A percentile compares a stretch with the other conserved stretches of the same genome.
Evolutionary conservation across 2,888 invertebrate genomes (phyloP).

Genomic region (Hemicrepidius hirtus): DNA sequence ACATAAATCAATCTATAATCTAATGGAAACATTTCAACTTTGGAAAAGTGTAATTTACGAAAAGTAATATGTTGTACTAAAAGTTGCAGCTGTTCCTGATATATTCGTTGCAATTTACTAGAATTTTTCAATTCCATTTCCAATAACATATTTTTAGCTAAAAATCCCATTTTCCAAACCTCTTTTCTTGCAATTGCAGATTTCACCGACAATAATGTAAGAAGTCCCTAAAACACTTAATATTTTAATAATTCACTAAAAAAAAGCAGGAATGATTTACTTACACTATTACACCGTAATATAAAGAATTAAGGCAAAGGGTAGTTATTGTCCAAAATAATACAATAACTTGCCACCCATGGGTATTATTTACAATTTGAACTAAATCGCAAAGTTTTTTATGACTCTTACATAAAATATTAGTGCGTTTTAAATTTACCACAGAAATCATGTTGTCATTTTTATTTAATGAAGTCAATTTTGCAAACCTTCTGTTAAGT

Average conservation of each 20-base stretch:
- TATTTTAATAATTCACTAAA: background rate
- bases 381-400: background rate
- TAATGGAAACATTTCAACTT: background rate
- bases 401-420: background rate
- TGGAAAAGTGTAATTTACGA: background rate
- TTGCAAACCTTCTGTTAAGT: background rate
- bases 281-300: background rate
- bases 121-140: background rate
- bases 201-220: background rate
- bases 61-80: background rate
- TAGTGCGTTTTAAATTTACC: background rate
- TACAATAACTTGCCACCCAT: constrained; percentile 4
- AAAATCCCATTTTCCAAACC: too few species aligned
- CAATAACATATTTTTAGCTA: background rate
- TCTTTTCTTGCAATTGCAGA: background rate
- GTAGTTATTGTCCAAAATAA: background rate
- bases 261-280: too few species aligned
- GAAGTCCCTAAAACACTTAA: background rate
- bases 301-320: background rate
- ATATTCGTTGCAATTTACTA: background rate
- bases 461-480: too few species aligned
- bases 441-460: too few species aligned
- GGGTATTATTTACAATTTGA: background rate
- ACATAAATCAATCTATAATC: background rate
- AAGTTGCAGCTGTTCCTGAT: background rate